Evolutionary conservation across 2,888 invertebrate species (phyloP).

Genomic region (Spilosoma lubricipeda): DNA sequence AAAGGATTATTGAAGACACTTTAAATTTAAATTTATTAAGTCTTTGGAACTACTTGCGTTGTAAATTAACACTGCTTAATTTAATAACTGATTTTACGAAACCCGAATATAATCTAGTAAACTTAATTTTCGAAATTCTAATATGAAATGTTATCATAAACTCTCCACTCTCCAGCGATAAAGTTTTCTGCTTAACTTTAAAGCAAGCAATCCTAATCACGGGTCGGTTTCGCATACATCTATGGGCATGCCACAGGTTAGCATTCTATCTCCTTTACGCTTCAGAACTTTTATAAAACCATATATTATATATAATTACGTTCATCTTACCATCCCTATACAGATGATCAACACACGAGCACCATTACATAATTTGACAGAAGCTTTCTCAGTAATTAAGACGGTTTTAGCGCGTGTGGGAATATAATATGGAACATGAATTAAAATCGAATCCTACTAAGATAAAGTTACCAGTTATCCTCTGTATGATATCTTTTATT

Average conservation of each 20-base stretch:
- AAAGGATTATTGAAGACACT: not conserved
- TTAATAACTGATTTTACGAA: not conserved
- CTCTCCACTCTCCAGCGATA: not conserved
- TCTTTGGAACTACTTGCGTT: not conserved
- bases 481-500: too few relatives aligned
- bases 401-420: not conserved
- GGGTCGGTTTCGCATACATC: not conserved
- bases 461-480: not conserved
- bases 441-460: not conserved
- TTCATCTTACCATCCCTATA: not conserved
- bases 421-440: not conserved
- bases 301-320: not conserved
- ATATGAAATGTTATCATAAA: not conserved
- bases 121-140: not conserved
- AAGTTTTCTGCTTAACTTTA: too few relatives aligned
- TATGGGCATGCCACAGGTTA: not conserved
- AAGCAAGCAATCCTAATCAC: not conserved
- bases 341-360: not conserved
- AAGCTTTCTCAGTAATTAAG: not conserved
- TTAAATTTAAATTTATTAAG: not conserved
- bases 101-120: not conserved
- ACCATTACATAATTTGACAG: not conserved
- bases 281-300: not conserved
- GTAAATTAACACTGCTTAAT: not conserved
- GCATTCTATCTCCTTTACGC: not conserved